These are phyloP conservation scores for Morone saxatilis DNA, from an alignment of 2,113 vertebrate genomes.

Conservation along the genomic window DNA sequence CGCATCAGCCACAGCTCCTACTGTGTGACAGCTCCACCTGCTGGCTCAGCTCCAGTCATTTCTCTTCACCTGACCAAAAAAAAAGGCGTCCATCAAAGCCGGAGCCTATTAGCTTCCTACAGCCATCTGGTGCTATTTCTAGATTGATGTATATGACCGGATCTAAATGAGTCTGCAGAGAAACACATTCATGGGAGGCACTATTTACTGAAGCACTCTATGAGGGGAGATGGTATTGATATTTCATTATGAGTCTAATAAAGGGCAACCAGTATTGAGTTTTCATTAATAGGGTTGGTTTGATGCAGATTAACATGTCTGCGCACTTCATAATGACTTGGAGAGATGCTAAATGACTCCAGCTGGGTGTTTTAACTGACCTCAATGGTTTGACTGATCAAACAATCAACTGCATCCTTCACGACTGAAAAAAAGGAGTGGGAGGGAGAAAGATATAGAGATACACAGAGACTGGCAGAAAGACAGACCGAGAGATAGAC, in stretches of 20 bases:
- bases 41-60: conserved; percentile 62
- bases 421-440: conserved; percentile 10
- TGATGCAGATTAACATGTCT: conserved; percentile 76
- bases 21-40: conserved; percentile 75
- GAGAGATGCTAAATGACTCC: conserved; percentile 61
- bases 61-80: conserved; percentile 46
- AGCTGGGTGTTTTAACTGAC: conserved; percentile 63
- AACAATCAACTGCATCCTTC: conserved; percentile 61
- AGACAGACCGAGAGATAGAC: conserved; percentile 23
- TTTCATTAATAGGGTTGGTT: conserved; percentile 80
- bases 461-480: conserved; percentile 36
- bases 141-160: conserved; percentile 59
- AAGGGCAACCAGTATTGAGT: conserved; percentile 78
- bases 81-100: conserved; percentile 48
- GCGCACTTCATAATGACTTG: conserved; percentile 70
- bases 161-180: conserved; percentile 67
- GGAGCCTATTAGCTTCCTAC: conserved; percentile 41
- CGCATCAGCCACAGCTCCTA: conserved; percentile 24
- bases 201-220: conserved; percentile 74
- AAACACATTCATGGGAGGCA: conserved; percentile 49
- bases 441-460: conserved; percentile 37
- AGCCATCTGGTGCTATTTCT: conserved; percentile 65
- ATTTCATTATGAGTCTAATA: conserved; percentile 83
- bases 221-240: conserved; percentile 79
- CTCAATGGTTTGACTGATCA: conserved; percentile 59